Conservation (phyloP, 2,113 vertebrate species). For the Rhadina sibilatrix region DNA sequence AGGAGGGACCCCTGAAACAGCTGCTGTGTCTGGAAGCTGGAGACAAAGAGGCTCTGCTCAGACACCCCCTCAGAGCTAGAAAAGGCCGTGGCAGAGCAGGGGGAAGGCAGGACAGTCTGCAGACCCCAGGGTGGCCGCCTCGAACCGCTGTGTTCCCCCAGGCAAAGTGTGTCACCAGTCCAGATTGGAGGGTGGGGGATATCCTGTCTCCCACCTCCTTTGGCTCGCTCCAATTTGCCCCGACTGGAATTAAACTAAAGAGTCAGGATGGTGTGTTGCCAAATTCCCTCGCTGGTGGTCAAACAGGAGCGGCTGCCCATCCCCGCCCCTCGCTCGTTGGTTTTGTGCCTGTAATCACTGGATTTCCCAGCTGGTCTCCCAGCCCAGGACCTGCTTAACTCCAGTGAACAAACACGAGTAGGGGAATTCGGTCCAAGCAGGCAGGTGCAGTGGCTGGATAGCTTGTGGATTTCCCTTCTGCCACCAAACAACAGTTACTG, state of each 20-base stretch:
- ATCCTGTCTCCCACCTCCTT: constrained; percentile 27
- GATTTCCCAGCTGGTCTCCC: constrained; percentile 44
- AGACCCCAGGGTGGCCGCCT: background rate
- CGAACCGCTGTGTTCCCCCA: background rate
- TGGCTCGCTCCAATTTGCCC: background rate
- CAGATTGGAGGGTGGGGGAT: constrained; percentile 28
- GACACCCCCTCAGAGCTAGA: background rate
- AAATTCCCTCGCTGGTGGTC: background rate
- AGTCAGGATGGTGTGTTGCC: background rate
- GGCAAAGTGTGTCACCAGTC: constrained; percentile 7
- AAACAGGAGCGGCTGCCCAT: background rate
- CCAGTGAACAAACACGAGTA: background rate
- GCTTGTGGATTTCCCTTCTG: constrained; percentile 61
- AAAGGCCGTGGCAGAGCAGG: background rate
- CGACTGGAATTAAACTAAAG: background rate
- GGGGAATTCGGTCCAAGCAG: constrained; percentile 25
- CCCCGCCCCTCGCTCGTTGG: background rate
- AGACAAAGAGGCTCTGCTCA: background rate
- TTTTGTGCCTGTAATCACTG: background rate
- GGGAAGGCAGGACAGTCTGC: background rate
- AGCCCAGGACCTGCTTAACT: constrained; percentile 25
- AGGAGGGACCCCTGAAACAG: background rate
- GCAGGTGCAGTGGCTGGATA: constrained; percentile 52
- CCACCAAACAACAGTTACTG: background rate
- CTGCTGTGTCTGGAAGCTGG: background rate